Evolutionary conservation across 2,797 vertebrate species (phyloP), one percentile per base, ranked within the genome.

Genomic region (Ctenopoma multispine): DNA sequence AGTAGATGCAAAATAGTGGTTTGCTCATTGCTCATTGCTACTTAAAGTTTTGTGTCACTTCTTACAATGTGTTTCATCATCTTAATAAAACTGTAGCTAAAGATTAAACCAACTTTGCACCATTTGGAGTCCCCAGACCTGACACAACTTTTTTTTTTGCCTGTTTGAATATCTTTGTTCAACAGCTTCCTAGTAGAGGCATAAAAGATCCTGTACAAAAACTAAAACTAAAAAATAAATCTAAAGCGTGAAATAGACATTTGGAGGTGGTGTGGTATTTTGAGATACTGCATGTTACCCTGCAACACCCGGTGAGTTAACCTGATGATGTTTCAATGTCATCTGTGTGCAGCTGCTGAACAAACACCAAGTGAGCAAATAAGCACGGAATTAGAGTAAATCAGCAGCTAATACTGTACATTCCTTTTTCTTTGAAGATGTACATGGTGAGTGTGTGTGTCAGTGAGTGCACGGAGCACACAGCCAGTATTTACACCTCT

Each of bases 401-500:
- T 76, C 46, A 24, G 20, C 77, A 63, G 61, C 74, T 85, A 80
- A 80, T 31, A 31, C 29, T 31, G 29, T 79, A 69, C 41, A 23
- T 54, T 8, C 1, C 38, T 40, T 64, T 29, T 7, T 48, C 75
- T 87, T 85, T 90, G 85, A 87, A 83, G 84, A 56, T 15, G 71
- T 18, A 12, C n/a, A 62, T 0, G 59, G 56, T 20, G 31, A 74
- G n/a, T n/a, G 72, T 21, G 74, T 70, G 78, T 60, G 76, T 87
- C 82, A 76, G 69, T 23, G 72, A 66, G 73, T 13, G 65, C 76
- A 47, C n/a, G 20, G 56, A 80, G 79, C 68, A 89, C 85, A 89
- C 78, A 79, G 81, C 64, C 75, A 47, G 83, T 80, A 84, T 86
- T 87, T 83, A 85, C 63, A 70, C 47, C 67, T 82, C 69, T 80